phyloP scores from a whole-genome alignment of 1,140 invertebrate species.

The Riptortus pedestris region DNA sequence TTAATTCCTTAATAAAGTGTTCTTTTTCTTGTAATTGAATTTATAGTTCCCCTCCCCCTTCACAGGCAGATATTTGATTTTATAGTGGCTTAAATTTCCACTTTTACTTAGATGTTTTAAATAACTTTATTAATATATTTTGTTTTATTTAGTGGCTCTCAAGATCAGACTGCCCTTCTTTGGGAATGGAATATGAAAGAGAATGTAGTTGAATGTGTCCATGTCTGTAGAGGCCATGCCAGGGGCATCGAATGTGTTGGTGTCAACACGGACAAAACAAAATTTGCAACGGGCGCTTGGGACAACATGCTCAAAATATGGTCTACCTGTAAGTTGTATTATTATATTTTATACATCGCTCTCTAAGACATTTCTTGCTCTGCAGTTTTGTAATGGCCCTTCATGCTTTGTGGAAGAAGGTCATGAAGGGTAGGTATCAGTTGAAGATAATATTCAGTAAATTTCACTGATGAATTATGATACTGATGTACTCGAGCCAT shows the following conservation, averaged over 20 bases:
- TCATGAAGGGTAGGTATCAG: neutral
- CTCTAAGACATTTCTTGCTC: neutral
- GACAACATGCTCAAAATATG: slow-evolving; percentile 73
- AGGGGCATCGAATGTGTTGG: slow-evolving; percentile 76
- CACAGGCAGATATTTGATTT: no score
- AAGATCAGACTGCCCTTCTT: slow-evolving; percentile 83
- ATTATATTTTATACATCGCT: neutral
- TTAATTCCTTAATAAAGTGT: no score
- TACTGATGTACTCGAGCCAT: no score
- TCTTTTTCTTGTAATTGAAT: no score
- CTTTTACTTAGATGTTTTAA: neutral
- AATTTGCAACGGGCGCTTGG: slow-evolving; percentile 86
- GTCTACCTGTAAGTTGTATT: slow-evolving; percentile 47
- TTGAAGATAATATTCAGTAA: no score
- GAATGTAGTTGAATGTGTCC: slow-evolving; percentile 69
- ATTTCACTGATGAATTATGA: no score
- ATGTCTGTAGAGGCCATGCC: slow-evolving; percentile 77
- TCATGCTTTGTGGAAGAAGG: slow-evolving; percentile 1
- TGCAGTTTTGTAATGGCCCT: slow-evolving; percentile 20
- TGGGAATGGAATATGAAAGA: slow-evolving; percentile 75
- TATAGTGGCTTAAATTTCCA: no score
- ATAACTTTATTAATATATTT: neutral
- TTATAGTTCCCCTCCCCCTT: no score
- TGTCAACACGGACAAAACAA: slow-evolving; percentile 50
- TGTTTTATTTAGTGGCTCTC: slow-evolving; percentile 59